phyloP scores from a whole-genome alignment of 2,888 invertebrate genomes.

The Spialia ferax region DNA sequence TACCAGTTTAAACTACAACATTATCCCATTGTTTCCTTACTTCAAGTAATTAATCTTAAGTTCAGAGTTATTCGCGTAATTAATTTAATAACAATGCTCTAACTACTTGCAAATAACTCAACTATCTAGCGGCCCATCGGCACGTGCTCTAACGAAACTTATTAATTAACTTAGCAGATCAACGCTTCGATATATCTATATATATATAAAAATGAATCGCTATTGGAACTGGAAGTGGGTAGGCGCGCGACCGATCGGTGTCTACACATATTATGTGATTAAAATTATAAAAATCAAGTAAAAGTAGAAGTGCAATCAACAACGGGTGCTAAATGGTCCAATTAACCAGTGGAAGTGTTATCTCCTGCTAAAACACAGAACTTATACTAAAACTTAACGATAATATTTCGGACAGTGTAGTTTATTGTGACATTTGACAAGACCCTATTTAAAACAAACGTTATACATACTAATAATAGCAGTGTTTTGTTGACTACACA shows the following conservation, averaged over 20 bases:
- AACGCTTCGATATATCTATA: conserved; percentile 10
- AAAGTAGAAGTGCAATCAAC: not conserved
- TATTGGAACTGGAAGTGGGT: no score
- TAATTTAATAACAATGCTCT: conserved; percentile 38
- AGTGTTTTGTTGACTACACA: no score
- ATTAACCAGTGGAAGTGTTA: not conserved
- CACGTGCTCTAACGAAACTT: conserved; percentile 26
- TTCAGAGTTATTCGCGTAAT: conserved; percentile 32
- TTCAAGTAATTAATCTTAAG: conserved; percentile 36
- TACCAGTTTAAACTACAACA: not conserved
- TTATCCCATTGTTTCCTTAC: conserved; percentile 3
- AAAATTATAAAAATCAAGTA: not conserved
- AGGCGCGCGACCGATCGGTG: no score
- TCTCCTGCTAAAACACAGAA: not conserved
- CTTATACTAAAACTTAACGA: not conserved
- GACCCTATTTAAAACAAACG: not conserved
- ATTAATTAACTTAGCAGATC: conserved; percentile 34
- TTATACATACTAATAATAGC: no score
- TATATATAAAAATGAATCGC: no score
- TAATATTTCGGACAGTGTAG: not conserved
- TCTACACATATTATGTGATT: not conserved
- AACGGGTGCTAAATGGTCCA: not conserved
- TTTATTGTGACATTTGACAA: not conserved
- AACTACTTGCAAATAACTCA: conserved; percentile 37
- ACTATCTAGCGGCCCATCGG: conserved; percentile 31